Percentiles rank a stretch among this genome's conserved stretches.
These are phyloP conservation scores for Sebastes itinus DNA, from an alignment of 2,797 vertebrate species.

Conservation along the genomic window DNA sequence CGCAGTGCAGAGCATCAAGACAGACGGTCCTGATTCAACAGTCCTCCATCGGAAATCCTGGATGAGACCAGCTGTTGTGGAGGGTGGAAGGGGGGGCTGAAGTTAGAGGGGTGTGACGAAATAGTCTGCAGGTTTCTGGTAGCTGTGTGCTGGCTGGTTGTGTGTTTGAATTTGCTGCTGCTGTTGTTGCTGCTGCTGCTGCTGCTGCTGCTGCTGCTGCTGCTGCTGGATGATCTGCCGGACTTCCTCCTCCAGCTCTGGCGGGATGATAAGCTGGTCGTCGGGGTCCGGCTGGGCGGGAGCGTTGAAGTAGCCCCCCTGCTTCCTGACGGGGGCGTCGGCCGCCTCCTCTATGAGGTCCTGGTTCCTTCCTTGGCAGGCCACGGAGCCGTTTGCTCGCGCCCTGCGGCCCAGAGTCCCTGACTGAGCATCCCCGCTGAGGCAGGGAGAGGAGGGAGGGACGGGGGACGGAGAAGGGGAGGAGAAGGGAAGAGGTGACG, in stretches of 20 bases:
- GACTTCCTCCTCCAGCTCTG: conserved; percentile 98
- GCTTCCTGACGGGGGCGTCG: conserved; percentile 88
- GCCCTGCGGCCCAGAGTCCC: conserved; percentile 80
- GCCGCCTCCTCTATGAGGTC: conserved; percentile 93
- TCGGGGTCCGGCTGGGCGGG: conserved; percentile 95
- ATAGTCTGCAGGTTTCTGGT: conserved; percentile 83
- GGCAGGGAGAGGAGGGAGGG: conserved; percentile 79
- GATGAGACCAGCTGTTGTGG: neutral
- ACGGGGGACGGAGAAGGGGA: conserved; percentile 39
- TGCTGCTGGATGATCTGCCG: conserved; percentile 97
- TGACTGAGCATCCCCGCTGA: conserved; percentile 39
- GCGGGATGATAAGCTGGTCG: conserved; percentile 97
- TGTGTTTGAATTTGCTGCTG: conserved; percentile 69
- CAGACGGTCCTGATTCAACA: neutral
- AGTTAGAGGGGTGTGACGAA: conserved; percentile 93
- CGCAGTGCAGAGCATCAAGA: neutral
- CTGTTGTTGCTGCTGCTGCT: conserved; percentile 68
- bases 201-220: conserved; percentile 85
- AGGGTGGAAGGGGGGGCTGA: neutral
- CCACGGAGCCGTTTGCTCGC: conserved; percentile 92
- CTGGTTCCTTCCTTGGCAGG: conserved; percentile 91
- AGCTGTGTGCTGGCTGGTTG: conserved; percentile 71
- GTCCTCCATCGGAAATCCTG: neutral
- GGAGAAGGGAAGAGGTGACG: conserved; percentile 10
- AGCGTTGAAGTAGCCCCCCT: conserved; percentile 94